Evolutionary conservation across 2,888 invertebrate species (phyloP), one percentile per base, ranked within the genome.

Genomic region (Notodonta ziczac): DNA sequence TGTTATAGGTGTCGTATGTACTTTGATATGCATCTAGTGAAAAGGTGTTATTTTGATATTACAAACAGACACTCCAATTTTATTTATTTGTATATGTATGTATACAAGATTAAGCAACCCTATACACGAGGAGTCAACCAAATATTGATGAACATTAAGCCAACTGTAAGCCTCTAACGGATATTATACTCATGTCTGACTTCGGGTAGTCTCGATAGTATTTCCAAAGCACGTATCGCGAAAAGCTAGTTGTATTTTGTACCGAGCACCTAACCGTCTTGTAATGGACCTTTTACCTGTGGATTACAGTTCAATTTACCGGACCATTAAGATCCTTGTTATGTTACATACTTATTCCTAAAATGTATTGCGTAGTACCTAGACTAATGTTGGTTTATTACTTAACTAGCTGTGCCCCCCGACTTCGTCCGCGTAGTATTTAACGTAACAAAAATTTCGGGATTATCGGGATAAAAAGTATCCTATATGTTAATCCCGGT

Each of bases 181-280:
- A 83, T 80, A 82, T 82, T 78, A 78, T 79, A 73, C 76, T 72
- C 69, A 66, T 72, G 74, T 72, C 74, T 61, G 69, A 71, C 69
- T 67, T 65, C 65, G 70, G 63, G 58, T 67, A 42, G 66, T 66
- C 50, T 50, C 54, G 59, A 66, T 70, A 64, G 72, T 67, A 65
- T 51, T 58, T 55, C 6, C 63, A 62, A 60, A 56, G 16, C 58
- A 50, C 59, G 16, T 55, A 54, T n/a, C 50, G 56, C 44, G 57
- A 40, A 56, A 55, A 14, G 48, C n/a, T 16, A 50, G 50, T 53
- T 32, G 24, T 54, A 35, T 39, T n/a, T 8, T 53, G 24, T n/a
- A 35, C 53, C 24, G 24, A 0, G 53, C 2, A 4, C 5, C 53
- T 32, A 53, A 39, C 35, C 39, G 39, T 6, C 10, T 9, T n/a